These are phyloP conservation scores for Aphelinus certus DNA, from an alignment of 1,140 invertebrate species.

Conservation along the genomic window DNA sequence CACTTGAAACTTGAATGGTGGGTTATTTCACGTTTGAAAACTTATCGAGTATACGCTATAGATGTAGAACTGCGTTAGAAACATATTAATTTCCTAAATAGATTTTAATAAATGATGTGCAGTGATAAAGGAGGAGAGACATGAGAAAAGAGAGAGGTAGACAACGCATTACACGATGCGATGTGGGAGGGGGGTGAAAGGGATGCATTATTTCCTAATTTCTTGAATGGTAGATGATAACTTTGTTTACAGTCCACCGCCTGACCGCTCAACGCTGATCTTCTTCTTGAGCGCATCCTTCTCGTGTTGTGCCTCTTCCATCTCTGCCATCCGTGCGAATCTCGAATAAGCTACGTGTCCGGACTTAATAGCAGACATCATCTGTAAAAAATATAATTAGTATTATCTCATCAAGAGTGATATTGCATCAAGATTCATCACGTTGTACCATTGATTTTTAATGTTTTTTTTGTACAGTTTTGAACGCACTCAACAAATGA, in stretches of 20 bases:
- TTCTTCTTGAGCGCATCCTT: constrained; percentile 77
- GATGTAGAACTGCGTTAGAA: too few species aligned
- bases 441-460: too few species aligned
- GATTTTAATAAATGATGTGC: constrained; percentile 28
- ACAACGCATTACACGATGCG: background rate
- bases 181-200: too few species aligned
- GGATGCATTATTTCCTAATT: background rate
- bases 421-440: too few species aligned
- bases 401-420: too few species aligned
- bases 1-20: too few species aligned
- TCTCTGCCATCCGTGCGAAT: constrained; percentile 90
- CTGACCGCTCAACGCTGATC: constrained; percentile 91
- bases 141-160: constrained; percentile 1
- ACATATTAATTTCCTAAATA: too few species aligned
- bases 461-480: too few species aligned
- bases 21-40: too few species aligned
- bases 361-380: constrained; percentile 97
- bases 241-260: constrained; percentile 84
- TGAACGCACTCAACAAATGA: too few species aligned
- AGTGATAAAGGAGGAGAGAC: background rate
- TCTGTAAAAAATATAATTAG: constrained; percentile 67
- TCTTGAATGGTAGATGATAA: background rate
- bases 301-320: constrained; percentile 85
- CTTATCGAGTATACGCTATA: too few species aligned
- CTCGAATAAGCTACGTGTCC: constrained; percentile 90